Percentiles rank a stretch among this genome's conserved stretches.
Conservation (phyloP, 2,888 invertebrate species). For the Hecatera dysodea region DNA sequence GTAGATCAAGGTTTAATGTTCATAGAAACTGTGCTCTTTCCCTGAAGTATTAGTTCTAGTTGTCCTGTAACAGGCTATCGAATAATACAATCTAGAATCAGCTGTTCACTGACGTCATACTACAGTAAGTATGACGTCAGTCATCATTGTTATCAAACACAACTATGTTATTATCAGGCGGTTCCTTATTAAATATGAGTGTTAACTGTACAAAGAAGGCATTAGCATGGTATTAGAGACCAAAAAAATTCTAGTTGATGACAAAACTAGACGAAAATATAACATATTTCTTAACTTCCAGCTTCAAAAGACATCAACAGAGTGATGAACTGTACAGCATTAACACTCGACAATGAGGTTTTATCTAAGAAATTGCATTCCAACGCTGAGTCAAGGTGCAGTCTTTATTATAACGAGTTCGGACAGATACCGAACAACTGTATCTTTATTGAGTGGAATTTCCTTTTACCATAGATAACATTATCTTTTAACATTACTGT, state of each 20-base stretch:
- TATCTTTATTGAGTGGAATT: slow-evolving; percentile 71
- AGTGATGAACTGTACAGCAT: slow-evolving; percentile 42
- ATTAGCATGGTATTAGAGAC: background rate
- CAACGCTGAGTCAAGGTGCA: slow-evolving; percentile 70
- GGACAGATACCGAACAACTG: slow-evolving; percentile 66
- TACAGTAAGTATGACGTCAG: slow-evolving; percentile 22
- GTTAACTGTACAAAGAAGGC: background rate
- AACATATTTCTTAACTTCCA: slow-evolving; percentile 5
- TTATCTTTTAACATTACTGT: slow-evolving; percentile 73
- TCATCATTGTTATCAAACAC: slow-evolving; percentile 22
- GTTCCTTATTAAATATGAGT: slow-evolving; percentile 2
- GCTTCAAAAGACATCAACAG: slow-evolving; percentile 32
- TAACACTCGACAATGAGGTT: slow-evolving; percentile 64
- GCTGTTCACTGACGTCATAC: too few relatives aligned
- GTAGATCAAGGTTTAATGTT: slow-evolving; percentile 45
- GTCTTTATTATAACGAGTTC: slow-evolving; percentile 65
- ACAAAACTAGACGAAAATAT: background rate
- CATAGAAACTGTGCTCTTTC: slow-evolving; percentile 14
- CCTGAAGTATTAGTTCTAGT: slow-evolving; percentile 6
- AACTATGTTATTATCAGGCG: background rate
- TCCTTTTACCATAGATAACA: slow-evolving; percentile 76
- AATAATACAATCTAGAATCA: slow-evolving; percentile 12
- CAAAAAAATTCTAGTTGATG: slow-evolving; percentile 5
- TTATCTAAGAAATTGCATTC: slow-evolving; percentile 74
- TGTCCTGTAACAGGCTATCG: background rate